Percentiles rank a stretch among this genome's conserved stretches.
Evolutionary conservation across 2,888 invertebrate species (phyloP).

Genomic region (Teinopalpus imperialis): DNA sequence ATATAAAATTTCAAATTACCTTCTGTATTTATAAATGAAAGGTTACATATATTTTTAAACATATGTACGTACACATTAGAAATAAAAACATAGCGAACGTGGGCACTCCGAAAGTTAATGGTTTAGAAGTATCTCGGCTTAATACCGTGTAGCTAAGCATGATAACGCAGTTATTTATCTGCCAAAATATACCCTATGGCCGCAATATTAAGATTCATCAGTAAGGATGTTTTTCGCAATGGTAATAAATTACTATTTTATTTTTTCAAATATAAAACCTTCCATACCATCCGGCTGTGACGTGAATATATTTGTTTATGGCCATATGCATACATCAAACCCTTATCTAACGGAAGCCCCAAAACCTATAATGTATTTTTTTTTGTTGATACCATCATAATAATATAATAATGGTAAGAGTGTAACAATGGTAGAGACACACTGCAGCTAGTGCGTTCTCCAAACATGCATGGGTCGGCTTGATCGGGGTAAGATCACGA

Average conservation of each 20-base stretch:
- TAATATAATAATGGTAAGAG: too few relatives aligned
- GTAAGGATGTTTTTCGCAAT: neutral
- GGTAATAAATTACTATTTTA: constrained; percentile 20
- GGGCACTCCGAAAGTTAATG: constrained; percentile 27
- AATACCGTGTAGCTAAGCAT: constrained; percentile 23
- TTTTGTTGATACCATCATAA: too few relatives aligned
- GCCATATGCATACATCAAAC: neutral
- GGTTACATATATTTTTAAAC: constrained; percentile 1
- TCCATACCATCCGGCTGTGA: constrained; percentile 8
- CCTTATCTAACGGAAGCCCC: neutral
- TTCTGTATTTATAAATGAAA: neutral
- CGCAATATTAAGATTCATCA: neutral
- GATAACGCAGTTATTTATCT: constrained; percentile 11
- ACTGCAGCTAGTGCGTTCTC: too few relatives aligned
- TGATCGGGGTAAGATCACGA: too few relatives aligned
- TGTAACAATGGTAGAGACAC: too few relatives aligned
- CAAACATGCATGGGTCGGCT: too few relatives aligned
- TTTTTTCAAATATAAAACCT: constrained; percentile 19
- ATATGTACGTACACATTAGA: constrained; percentile 6
- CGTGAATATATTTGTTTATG: constrained; percentile 5
- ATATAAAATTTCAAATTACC: neutral
- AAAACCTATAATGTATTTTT: neutral
- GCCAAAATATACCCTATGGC: constrained; percentile 4
- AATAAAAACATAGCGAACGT: constrained; percentile 24
- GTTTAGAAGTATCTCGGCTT: constrained; percentile 30